Evolutionary conservation across 1,140 invertebrate species (phyloP), one percentile per base, ranked within the genome.

Genomic region (Agrilus planipennis): DNA sequence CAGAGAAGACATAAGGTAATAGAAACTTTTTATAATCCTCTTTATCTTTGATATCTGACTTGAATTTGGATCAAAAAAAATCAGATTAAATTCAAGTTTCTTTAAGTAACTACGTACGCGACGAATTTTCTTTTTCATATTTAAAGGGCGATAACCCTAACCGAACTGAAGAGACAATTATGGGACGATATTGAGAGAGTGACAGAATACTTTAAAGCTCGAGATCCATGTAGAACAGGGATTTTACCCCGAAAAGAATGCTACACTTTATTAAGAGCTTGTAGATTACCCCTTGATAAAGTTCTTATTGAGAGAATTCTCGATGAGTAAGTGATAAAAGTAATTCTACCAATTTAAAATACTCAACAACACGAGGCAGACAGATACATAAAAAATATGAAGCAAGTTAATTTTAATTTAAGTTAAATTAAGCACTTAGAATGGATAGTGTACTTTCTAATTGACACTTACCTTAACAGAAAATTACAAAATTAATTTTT

Each of bases 161-260:
- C 73, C 21, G 76, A 80, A 42, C 45, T 86, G 18, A 72, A 74
- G n/a, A 69, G 78, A 2, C 63, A 66, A 2, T 51, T 84, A 1
- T 85, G 80, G 77, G 70, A 80, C 48, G 75, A 79, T 34, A 62
- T 77, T 4, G 72, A 73, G 4, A 66, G 79, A 3, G 50, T 86
- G 0, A 58, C 65, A 25, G 79, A 83, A 52, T 72, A 76, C 41
- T 67, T 87, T 20, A 46, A 66, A 20, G 71, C 78, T 46, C 68
- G 72, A 7, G 81, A 85, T 53, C 65, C 68, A 20, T 41, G 57
- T 0, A 68, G 63, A 44, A 64, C 57, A 7, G 78, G 78, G 25
- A 70, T 64, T 23, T 52, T 86, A 11, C 39, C 62, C 0, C 62
- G 63, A 14, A 51, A 69, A 5, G 64, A 72, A 14, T 47, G 83